These are phyloP conservation scores for Melanargia galathea DNA, from an alignment of 2,888 invertebrate species.

Conservation along the genomic window DNA sequence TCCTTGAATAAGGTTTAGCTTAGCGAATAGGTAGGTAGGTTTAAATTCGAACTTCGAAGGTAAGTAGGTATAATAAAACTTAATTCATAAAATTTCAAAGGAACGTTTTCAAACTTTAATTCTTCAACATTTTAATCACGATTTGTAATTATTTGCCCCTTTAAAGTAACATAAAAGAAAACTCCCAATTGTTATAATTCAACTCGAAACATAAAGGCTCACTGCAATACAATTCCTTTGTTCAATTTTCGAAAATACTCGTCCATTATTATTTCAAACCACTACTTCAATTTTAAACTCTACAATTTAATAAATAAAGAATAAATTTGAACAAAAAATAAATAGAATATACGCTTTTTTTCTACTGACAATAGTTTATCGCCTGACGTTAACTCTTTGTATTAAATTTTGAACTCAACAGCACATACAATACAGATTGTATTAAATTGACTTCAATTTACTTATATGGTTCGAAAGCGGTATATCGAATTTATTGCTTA, in stretches of 20 bases:
- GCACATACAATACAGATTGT: conserved; percentile 17
- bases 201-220: conserved; percentile 36
- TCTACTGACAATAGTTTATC: conserved; percentile 12
- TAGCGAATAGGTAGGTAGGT: neutral
- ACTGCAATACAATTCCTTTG: conserved; percentile 30
- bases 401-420: conserved; percentile 31
- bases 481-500: conserved; percentile 24
- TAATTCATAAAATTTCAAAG: conserved; percentile 13
- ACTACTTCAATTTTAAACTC: conserved; percentile 1
- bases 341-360: conserved; percentile 1
- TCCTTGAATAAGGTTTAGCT: neutral
- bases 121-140: conserved; percentile 29
- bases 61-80: conserved; percentile 13
- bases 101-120: conserved; percentile 20
- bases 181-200: conserved; percentile 36
- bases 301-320: neutral
- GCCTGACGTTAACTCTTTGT: conserved; percentile 26
- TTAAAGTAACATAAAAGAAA: conserved; percentile 35
- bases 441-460: conserved; percentile 10
- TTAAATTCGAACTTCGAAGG: neutral
- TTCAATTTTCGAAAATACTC: conserved; percentile 33
- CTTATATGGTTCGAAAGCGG: conserved; percentile 15
- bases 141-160: conserved; percentile 32
- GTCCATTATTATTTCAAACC: conserved; percentile 18
- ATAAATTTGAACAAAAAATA: conserved; percentile 2